These are phyloP conservation scores for Meiosimyza decipiens DNA, from an alignment of 2,888 invertebrate species.

Conservation along the genomic window DNA sequence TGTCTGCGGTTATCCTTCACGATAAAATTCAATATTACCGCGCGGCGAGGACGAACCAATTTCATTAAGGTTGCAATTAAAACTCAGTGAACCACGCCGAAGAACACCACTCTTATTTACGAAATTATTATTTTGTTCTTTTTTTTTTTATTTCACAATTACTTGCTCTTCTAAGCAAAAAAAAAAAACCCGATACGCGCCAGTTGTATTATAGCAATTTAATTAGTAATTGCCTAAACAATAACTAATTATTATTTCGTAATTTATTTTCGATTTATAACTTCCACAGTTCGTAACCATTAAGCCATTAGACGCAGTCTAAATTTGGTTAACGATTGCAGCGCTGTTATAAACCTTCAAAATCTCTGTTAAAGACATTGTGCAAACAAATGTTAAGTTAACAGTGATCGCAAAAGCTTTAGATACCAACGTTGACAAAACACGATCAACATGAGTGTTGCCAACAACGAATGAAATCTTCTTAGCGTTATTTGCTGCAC, in stretches of 20 bases:
- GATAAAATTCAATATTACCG: conserved; percentile 57
- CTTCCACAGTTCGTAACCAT: conserved; percentile 48
- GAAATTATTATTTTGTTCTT: background rate
- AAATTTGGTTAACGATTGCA: conserved; percentile 55
- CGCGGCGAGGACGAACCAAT: conserved; percentile 40
- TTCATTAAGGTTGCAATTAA: conserved; percentile 50
- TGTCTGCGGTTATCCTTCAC: conserved; percentile 56
- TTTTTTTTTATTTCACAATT: background rate
- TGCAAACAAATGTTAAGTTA: background rate
- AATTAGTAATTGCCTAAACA: background rate
- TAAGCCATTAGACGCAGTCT: conserved; percentile 52
- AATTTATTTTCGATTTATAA: conserved; percentile 39
- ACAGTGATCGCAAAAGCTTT: conserved; percentile 33
- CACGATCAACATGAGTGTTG: conserved; percentile 1
- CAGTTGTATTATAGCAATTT: background rate
- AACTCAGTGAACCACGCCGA: conserved; percentile 61
- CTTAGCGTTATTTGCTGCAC: no score
- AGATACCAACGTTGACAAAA: background rate
- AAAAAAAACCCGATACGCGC: background rate
- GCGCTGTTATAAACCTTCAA: conserved; percentile 53
- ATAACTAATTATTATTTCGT: background rate
- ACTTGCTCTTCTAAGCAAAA: no score
- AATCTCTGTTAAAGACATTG: background rate
- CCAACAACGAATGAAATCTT: background rate
- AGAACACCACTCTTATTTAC: conserved; percentile 61